Conservation (phyloP, 1,140 invertebrate species). For the Tetranychus urticae region DNA sequence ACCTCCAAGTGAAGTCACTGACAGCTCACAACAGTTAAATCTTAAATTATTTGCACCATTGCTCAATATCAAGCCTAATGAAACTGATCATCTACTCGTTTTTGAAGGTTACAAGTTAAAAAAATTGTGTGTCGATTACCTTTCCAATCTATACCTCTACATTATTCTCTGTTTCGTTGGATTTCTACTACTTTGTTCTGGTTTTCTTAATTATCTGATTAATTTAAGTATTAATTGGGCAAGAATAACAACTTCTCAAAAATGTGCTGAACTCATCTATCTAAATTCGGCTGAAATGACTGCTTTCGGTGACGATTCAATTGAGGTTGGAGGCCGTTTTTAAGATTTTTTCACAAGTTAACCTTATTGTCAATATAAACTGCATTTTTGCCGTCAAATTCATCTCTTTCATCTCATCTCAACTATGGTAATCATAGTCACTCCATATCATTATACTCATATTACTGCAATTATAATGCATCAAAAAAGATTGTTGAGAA, state of each 20-base stretch:
- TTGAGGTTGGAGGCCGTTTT: background rate
- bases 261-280: conserved; percentile 7
- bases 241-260: conserved; percentile 6
- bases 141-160: conserved; percentile 3
- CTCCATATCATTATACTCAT: no score
- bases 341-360: background rate
- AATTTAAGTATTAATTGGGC: conserved; percentile 8
- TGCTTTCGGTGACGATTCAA: background rate
- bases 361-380: no score
- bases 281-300: conserved; percentile 6
- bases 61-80: conserved; percentile 4
- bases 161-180: conserved; percentile 2
- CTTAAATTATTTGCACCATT: conserved; percentile 7
- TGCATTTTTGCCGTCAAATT: no score
- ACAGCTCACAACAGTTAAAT: conserved; percentile 6
- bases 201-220: conserved; percentile 7
- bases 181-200: background rate
- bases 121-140: conserved; percentile 10
- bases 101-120: conserved; percentile 8
- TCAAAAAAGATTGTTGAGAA: no score
- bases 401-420: no score
- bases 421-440: no score
- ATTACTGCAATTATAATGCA: no score
- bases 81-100: conserved; percentile 6
- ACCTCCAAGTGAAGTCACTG: background rate